Conservation (phyloP, 2,888 invertebrate species). For the Trypoxylon attenuatum region DNA sequence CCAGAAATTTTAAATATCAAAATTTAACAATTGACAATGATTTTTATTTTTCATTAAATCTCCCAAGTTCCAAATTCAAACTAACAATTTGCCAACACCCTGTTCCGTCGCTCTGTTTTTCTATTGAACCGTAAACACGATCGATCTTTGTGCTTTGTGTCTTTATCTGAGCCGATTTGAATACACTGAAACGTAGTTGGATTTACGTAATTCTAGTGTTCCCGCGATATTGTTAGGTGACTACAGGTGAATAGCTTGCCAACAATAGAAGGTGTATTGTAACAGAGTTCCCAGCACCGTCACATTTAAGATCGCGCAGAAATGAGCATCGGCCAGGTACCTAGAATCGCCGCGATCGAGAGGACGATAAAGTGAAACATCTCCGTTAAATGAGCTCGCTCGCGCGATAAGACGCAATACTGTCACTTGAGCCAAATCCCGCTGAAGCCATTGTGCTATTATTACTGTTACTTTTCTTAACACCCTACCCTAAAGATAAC, state of each 20-base stretch:
- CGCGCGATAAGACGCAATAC: background rate
- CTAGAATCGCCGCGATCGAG: background rate
- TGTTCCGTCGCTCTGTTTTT: no score
- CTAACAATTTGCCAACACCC: no score
- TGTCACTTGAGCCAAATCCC: background rate
- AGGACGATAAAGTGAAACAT: background rate
- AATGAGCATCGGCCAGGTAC: background rate
- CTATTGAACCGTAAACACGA: no score
- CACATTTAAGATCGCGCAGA: background rate
- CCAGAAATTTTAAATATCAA: no score
- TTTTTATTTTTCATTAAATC: no score
- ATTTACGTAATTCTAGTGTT: conserved; percentile 49
- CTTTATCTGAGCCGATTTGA: background rate
- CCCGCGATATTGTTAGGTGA: conserved; percentile 40
- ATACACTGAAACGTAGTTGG: conserved; percentile 31
- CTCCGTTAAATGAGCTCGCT: background rate
- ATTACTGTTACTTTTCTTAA: no score
- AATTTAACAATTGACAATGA: no score
- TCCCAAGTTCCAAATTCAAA: no score
- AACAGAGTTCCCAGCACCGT: conserved; percentile 15
- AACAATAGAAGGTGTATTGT: conserved; percentile 40
- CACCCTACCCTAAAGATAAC: no score
- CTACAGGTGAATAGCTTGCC: conserved; percentile 4
- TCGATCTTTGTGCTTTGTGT: background rate
- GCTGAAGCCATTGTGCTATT: background rate